Percentiles rank a stretch among this genome's conserved stretches.
phyloP scores from a whole-genome alignment of 1,140 invertebrate genomes.

The Papilio xuthus region DNA sequence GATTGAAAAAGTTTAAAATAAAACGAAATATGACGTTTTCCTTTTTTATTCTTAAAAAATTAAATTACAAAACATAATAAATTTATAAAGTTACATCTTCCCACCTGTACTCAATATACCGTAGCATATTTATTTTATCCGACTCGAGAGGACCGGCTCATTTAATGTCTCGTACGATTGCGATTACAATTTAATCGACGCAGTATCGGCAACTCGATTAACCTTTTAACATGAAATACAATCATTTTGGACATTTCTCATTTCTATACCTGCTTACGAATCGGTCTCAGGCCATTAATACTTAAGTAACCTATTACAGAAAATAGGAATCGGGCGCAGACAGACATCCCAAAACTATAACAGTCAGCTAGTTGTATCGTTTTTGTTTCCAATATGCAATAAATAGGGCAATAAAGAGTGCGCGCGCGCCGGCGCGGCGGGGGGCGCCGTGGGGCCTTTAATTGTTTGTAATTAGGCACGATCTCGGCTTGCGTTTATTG shows the following conservation, averaged over 20 bases:
- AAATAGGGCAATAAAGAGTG: slow-evolving; percentile 60
- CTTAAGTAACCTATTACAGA: slow-evolving; percentile 38
- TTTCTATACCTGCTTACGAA: slow-evolving; percentile 39
- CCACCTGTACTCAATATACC: slow-evolving; percentile 13
- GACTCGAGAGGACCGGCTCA: slow-evolving; percentile 3
- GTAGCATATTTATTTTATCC: slow-evolving; percentile 16
- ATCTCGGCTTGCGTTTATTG: slow-evolving; percentile 58
- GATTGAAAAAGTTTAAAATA: too few species aligned
- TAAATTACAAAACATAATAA: not conserved
- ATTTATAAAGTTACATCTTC: not conserved
- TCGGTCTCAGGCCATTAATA: slow-evolving; percentile 38
- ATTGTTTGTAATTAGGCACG: slow-evolving; percentile 69
- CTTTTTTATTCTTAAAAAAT: too few species aligned
- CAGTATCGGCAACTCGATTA: slow-evolving; percentile 38
- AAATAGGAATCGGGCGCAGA: slow-evolving; percentile 32
- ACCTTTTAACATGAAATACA: slow-evolving; percentile 39
- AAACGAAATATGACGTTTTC: too few species aligned
- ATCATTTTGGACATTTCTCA: slow-evolving; percentile 36
- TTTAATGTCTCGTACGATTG: slow-evolving; percentile 34
- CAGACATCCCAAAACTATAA: slow-evolving; percentile 51
- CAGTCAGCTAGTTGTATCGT: slow-evolving; percentile 44
- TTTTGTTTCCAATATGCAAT: slow-evolving; percentile 73
- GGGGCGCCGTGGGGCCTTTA: slow-evolving; percentile 55
- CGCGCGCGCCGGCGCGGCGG: slow-evolving; percentile 46
- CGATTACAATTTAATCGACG: slow-evolving; percentile 34